phyloP scores from a whole-genome alignment of 2,797 vertebrate species.

The Syndactyla subalaris region DNA sequence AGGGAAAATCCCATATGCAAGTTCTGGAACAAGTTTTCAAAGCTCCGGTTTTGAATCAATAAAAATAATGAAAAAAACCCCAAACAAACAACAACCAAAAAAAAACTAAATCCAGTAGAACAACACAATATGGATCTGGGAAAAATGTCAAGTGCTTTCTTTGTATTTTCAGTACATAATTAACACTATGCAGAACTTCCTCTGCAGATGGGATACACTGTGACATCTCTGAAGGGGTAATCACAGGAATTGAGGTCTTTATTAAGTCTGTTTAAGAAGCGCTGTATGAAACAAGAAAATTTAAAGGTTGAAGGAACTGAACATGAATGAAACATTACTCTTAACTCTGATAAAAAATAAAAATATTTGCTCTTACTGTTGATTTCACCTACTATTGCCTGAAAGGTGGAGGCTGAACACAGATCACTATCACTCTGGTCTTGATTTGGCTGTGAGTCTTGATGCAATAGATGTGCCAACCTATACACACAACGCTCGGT shows the following conservation, averaged over 20 bases:
- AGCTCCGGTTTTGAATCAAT: background rate
- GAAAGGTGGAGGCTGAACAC: background rate
- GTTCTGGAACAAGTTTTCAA: background rate
- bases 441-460: background rate
- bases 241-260: constrained; percentile 46
- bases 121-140: constrained; percentile 24
- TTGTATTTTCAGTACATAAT: constrained; percentile 61
- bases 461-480: background rate
- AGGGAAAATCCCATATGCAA: background rate
- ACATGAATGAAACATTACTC: constrained; percentile 30
- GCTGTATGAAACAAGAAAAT: constrained; percentile 43
- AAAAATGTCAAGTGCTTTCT: constrained; percentile 53
- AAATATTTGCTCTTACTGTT: background rate
- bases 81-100: too few species aligned
- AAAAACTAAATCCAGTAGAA: background rate
- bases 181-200: constrained; percentile 39
- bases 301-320: constrained; percentile 2
- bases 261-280: constrained; percentile 53
- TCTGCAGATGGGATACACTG: constrained; percentile 49
- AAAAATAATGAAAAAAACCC: background rate
- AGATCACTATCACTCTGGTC: background rate
- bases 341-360: background rate
- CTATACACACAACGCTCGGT: background rate
- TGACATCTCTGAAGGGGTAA: constrained; percentile 51
- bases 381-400: background rate